phyloP scores from a whole-genome alignment of 2,797 vertebrate species.

The Clarias laeviceps region DNA sequence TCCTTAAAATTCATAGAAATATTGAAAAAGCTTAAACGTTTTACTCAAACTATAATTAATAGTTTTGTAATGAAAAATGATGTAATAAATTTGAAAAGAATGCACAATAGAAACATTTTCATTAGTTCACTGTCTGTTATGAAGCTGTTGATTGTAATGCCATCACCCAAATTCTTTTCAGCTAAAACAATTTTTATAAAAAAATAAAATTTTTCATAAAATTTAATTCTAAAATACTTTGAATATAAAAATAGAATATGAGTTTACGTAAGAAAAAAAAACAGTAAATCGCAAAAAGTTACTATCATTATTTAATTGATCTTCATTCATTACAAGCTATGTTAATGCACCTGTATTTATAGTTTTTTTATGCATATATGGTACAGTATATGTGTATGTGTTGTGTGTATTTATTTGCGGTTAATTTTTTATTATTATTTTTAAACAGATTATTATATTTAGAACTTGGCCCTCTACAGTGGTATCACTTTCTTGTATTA shows the following conservation, averaged over 20 bases:
- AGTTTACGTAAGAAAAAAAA: too few relatives aligned
- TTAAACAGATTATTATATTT: constrained; percentile 49
- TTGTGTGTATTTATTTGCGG: not conserved
- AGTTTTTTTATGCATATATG: not conserved
- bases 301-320: too few relatives aligned
- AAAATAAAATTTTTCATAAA: too few relatives aligned
- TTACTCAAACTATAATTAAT: not conserved
- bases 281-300: too few relatives aligned
- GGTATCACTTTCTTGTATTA: constrained; percentile 44
- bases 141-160: not conserved
- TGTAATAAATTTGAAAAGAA: not conserved
- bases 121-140: not conserved
- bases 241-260: too few relatives aligned
- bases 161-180: too few relatives aligned
- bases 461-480: constrained; percentile 20
- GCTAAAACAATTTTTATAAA: too few relatives aligned
- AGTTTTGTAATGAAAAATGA: not conserved
- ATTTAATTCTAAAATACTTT: too few relatives aligned
- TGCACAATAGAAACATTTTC: not conserved
- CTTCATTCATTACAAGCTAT: too few relatives aligned
- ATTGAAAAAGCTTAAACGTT: not conserved
- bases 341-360: not conserved
- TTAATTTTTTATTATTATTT: not conserved
- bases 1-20: not conserved
- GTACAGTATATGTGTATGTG: not conserved